Evolutionary conservation across 1,140 invertebrate species (phyloP), one percentile per base, ranked within the genome.

Genomic region (Solenopsis invicta): DNA sequence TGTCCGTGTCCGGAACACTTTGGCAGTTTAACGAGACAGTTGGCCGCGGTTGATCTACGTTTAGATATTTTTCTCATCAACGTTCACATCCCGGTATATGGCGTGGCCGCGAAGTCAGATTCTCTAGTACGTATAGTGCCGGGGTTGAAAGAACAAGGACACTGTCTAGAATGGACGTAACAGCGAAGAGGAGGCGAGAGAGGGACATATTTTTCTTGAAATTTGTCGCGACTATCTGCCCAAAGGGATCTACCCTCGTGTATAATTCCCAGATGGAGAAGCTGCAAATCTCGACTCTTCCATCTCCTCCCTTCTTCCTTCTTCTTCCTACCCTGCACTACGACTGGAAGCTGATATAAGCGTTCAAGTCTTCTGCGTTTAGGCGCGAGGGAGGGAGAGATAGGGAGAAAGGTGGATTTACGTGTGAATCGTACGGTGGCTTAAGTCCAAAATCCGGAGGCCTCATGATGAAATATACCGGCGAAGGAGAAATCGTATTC

Each of bases 61-160:
- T 92, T 90, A 93, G 94, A 95, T 95, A 95, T 95, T 95, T 95
- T 95, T 94, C 93, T 94, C 93, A 94, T 94, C 93, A 94, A 75
- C 69, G 75, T 89, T 81, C 66, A 67, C 66, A 67, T 69, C 69
- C 61, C 69, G 67, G n/a, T 48, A 24, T 64, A 80, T 62, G 59
- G 54, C n/a, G 59, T 52, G 52, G 59, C 61, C 87, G 62, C 61
- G 61, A 29, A 85, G 21, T 24, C 71, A 52, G 50, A 45, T 45
- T 64, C 48, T 45, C 48, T 45, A 52, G n/a, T 21, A 41, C 41
- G n/a, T 21, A 41, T 8, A 50, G 37, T 45, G 34, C 24, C 21
- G 52, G 37, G 48, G n/a, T 80, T 71, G 87, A 78, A 34, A 56
- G 8, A 84, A 61, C 54, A 69, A 85, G 61, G 71, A 56, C 61